Evolutionary conservation across 2,888 invertebrate genomes (phyloP).

Genomic region (Synergus umbraculus): DNA sequence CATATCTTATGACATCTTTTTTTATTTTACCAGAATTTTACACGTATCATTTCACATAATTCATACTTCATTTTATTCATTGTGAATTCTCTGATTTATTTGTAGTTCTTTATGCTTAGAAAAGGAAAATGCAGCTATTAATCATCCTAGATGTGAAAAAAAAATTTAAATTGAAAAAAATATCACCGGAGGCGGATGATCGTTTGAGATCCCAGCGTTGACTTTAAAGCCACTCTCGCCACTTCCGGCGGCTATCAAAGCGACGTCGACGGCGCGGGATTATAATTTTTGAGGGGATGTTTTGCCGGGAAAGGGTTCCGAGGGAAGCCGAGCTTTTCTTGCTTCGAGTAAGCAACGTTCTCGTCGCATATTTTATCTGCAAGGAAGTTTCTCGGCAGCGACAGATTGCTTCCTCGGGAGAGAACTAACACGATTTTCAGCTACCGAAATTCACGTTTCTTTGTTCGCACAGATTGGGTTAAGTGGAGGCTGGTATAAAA

Average conservation of each 20-base stretch:
- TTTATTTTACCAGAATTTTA: too few species aligned
- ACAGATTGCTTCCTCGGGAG: conserved; percentile 58
- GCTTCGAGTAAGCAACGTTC: conserved; percentile 53
- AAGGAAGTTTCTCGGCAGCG: conserved; percentile 53
- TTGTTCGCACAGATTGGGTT: conserved; percentile 35
- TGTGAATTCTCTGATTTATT: too few species aligned
- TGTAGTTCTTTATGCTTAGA: background rate
- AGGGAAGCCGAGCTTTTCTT: conserved; percentile 45
- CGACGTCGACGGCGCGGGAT: conserved; percentile 49
- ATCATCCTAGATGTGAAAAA: background rate
- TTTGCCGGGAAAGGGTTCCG: conserved; percentile 54
- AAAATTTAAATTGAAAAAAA: background rate
- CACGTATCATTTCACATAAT: too few species aligned
- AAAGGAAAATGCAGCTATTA: background rate
- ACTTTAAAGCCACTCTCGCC: conserved; percentile 48
- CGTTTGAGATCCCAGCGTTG: conserved; percentile 28
- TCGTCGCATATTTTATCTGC: conserved; percentile 54
- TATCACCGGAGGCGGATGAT: conserved; percentile 39
- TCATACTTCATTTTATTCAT: too few species aligned
- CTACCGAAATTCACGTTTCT: conserved; percentile 31
- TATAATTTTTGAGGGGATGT: conserved; percentile 56
- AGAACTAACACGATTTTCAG: conserved; percentile 41
- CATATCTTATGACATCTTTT: background rate
- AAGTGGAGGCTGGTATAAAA: conserved; percentile 27
- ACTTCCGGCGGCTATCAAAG: conserved; percentile 53